A percentile compares a stretch with the other conserved stretches of the same genome.
These are phyloP conservation scores for Galerucella nymphaeae DNA, from an alignment of 2,888 invertebrate genomes.

Conservation along the genomic window DNA sequence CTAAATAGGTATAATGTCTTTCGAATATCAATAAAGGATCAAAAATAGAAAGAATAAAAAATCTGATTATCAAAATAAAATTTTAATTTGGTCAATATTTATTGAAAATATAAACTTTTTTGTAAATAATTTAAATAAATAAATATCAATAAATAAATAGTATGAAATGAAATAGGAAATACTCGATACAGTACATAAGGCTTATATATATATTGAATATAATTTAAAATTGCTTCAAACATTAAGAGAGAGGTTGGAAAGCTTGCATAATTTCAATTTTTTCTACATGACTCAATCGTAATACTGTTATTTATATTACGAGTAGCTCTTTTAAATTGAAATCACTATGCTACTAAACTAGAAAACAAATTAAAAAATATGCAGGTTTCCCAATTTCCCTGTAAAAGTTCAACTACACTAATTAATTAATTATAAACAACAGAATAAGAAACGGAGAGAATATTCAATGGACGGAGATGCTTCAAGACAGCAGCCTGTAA, in stretches of 20 bases:
- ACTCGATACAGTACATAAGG: background rate
- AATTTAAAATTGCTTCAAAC: background rate
- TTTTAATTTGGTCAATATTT: background rate
- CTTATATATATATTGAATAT: background rate
- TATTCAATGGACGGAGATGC: background rate
- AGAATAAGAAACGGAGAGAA: background rate
- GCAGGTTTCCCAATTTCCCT: background rate
- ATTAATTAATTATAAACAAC: background rate
- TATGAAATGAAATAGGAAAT: background rate
- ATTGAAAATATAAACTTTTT: background rate
- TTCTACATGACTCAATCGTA: background rate
- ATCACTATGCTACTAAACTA: too few species aligned
- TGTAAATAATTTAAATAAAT: background rate
- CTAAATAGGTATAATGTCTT: too few species aligned
- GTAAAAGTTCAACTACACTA: background rate
- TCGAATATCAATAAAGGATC: too few species aligned
- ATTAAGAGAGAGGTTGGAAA: background rate
- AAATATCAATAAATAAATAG: slow-evolving; percentile 3
- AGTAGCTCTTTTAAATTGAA: too few species aligned
- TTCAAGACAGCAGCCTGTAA: slow-evolving; percentile 6
- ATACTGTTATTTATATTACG: too few species aligned
- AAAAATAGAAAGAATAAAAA: background rate
- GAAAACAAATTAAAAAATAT: too few species aligned
- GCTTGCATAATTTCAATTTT: background rate
- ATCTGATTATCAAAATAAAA: background rate